These are phyloP conservation scores for Tortricodes alternella DNA, from an alignment of 2,888 invertebrate genomes.

Conservation along the genomic window DNA sequence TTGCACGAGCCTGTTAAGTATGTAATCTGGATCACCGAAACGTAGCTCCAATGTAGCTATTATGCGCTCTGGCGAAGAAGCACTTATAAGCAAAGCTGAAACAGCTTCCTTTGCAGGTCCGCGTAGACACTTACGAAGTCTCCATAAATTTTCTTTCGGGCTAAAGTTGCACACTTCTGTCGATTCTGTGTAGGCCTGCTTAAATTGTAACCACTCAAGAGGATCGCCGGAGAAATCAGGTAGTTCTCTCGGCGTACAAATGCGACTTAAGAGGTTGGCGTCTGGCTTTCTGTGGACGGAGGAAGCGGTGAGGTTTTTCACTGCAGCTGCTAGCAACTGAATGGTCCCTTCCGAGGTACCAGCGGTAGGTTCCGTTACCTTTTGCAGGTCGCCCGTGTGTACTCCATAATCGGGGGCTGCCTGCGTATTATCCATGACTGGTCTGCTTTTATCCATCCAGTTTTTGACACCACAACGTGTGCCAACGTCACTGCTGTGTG, in stretches of 20 bases:
- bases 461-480: background rate
- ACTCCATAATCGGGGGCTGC: background rate
- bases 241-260: conserved; percentile 12
- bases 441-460: background rate
- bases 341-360: background rate
- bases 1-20: background rate
- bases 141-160: conserved; percentile 7
- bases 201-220: conserved; percentile 20
- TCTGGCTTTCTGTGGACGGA: background rate
- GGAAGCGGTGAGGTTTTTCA: background rate
- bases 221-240: conserved; percentile 10
- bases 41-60: conserved; percentile 16
- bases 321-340: background rate
- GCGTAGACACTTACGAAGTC: conserved; percentile 1
- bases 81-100: no score
- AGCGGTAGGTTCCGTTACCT: no score
- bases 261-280: background rate
- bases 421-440: background rate
- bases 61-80: no score
- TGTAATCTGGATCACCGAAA: conserved; percentile 15
- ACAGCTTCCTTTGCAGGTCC: no score
- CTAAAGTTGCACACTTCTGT: conserved; percentile 4
- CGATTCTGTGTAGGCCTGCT: conserved; percentile 12
- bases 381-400: background rate
- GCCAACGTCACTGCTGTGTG: background rate